Conservation (phyloP, 2,797 vertebrate species). For the Anolis apletophallus region DNA sequence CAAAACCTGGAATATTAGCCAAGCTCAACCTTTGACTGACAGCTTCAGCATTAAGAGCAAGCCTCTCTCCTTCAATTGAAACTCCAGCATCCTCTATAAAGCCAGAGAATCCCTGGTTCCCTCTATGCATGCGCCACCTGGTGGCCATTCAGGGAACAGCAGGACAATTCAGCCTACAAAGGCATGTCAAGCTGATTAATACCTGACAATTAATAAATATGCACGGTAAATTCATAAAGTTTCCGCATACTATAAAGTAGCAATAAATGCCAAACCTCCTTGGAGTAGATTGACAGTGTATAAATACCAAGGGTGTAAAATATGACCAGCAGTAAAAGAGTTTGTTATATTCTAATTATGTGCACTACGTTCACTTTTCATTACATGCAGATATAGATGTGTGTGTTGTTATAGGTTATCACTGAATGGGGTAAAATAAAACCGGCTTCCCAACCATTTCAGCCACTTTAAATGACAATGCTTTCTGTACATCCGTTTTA, state of each 20-base stretch:
- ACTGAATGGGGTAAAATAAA: not conserved
- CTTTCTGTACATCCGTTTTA: not conserved
- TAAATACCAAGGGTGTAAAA: conserved; percentile 30
- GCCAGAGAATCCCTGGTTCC: not conserved
- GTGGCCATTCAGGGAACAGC: conserved; percentile 18
- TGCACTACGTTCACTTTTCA: not conserved
- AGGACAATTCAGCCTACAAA: not conserved
- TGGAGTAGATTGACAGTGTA: conserved; percentile 30
- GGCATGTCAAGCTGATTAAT: conserved; percentile 33
- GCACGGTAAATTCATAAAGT: conserved; percentile 34
- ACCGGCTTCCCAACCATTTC: not conserved
- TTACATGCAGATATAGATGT: not conserved
- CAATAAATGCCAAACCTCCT: conserved; percentile 37
- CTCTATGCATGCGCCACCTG: conserved; percentile 27
- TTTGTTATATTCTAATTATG: conserved; percentile 42
- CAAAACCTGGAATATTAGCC: not conserved
- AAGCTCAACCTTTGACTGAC: not conserved
- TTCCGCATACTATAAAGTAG: conserved; percentile 33
- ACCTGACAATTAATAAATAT: conserved; percentile 29
- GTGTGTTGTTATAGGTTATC: conserved; percentile 2
- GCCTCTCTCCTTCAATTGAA: not conserved
- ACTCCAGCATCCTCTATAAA: too few relatives aligned
- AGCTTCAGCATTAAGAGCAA: not conserved
- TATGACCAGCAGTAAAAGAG: conserved; percentile 29
- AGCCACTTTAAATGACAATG: conserved; percentile 10